Base-by-base conservation (phyloP, 2,113 vertebrate species). In the Nyctibius bracteatus region DNA sequence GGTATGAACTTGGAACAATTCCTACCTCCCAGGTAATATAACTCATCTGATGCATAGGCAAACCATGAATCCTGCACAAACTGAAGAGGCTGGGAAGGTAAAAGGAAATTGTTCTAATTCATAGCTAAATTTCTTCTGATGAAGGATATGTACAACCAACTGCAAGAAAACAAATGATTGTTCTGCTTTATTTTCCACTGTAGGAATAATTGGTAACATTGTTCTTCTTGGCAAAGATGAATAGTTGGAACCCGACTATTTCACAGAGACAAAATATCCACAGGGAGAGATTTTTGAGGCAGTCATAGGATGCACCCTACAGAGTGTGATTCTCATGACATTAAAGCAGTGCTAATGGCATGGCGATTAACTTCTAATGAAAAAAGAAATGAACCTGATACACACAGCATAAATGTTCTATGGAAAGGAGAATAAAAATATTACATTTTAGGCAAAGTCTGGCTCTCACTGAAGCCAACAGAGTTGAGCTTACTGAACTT, bases 201-300 rank as follows among this genome's bases (percentile, higher is more conserved):
- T 77, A 90, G 87, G 74, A 97, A 91, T 96, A 95, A 96, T 97
- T 96, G 93, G 87, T 94, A 97, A 94, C 96, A 96, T 97, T 96
- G 93, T 95, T 96, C 93, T 81, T 81, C 82, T 96, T 96, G 96
- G 96, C 94, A 81, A 83, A 90, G 88, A 95, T 95, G 88, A 96
- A 97, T 96, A 94, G 93, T 93, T 97, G 94, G 94, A 97, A 96
- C 90, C 79, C 81, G 72, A 93, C 72, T 81, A 10, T 78, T 96
- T 94, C 79, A 88, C 84, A 86, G 80, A 96, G 96, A 96, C 93
- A 92, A 96, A 96, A 96, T 88, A 96, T 95, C 96, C 94, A 96
- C 93, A 92, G 94, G 96, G 96, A 96, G 87, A 58, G 93, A 90
- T 92, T 94, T 96, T 5, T 93, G 93, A 96, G 86, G 81, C 94